These are phyloP conservation scores for Zapus hudsonius DNA, from an alignment of 2,113 vertebrate genomes.

Conservation along the genomic window DNA sequence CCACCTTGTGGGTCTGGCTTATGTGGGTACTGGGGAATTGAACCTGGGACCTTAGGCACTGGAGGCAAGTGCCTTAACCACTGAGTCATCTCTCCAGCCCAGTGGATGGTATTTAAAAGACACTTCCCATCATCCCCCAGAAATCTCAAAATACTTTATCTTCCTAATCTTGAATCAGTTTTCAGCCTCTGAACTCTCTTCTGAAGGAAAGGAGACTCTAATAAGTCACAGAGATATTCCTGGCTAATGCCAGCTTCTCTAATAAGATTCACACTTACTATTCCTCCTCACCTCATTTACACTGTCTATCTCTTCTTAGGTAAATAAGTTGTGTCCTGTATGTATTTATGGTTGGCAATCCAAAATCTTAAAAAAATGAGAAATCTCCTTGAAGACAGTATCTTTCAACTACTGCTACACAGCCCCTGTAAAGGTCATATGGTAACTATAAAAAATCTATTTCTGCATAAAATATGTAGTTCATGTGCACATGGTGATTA, in stretches of 20 bases:
- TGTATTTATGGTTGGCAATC: not conserved
- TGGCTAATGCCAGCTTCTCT: not conserved
- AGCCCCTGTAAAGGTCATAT: not conserved
- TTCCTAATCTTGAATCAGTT: not conserved
- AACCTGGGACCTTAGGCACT: too few species aligned
- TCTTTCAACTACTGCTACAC: not conserved
- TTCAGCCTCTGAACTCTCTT: not conserved
- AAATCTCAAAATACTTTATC: not conserved
- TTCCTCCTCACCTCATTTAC: not conserved
- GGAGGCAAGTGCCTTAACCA: too few species aligned
- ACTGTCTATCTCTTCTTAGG: not conserved
- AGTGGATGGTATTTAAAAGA: not conserved
- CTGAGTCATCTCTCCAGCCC: too few species aligned
- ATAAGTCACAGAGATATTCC: not conserved
- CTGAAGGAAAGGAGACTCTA: not conserved
- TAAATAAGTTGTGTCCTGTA: not conserved
- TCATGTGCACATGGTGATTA: too few species aligned
- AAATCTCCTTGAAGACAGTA: not conserved
- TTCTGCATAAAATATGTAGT: not conserved
- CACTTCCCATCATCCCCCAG: not conserved
- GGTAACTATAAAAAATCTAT: not conserved
- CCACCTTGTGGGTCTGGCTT: too few species aligned
- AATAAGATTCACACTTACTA: not conserved
- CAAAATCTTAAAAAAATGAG: not conserved
- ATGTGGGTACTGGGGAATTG: too few species aligned